phyloP scores from a whole-genome alignment of 2,888 invertebrate species.

The Synergus umbraculus region DNA sequence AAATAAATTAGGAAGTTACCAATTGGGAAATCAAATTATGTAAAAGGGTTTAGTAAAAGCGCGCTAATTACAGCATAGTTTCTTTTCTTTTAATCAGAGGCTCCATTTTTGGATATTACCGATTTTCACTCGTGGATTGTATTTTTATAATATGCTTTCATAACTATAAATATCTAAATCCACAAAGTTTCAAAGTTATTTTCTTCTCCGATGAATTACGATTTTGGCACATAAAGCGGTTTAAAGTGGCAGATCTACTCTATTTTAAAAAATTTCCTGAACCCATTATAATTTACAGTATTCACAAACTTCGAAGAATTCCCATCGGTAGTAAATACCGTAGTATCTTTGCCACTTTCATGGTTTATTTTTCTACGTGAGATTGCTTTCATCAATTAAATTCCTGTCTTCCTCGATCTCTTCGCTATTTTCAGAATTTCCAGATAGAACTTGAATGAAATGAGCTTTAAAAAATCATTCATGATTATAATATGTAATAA shows the following conservation, averaged over 20 bases:
- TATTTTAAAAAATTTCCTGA: neutral
- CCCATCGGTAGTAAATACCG: neutral
- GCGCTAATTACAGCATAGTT: neutral
- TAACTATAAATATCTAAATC: constrained; percentile 23
- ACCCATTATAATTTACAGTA: neutral
- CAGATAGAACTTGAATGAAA: neutral
- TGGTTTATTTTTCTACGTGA: constrained; percentile 1
- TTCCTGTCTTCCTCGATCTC: neutral
- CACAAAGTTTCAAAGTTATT: neutral
- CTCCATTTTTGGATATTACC: neutral
- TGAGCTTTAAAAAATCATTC: neutral
- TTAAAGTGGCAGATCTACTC: neutral
- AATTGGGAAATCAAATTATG: neutral
- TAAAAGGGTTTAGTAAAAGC: no score
- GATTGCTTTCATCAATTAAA: neutral
- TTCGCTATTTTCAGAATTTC: neutral
- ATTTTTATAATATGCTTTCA: constrained; percentile 19
- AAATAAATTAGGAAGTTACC: neutral
- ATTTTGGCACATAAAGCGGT: constrained; percentile 7
- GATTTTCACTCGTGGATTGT: neutral
- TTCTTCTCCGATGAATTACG: neutral
- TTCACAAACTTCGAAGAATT: no score
- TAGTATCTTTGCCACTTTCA: neutral
- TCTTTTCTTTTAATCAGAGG: neutral
- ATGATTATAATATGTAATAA: no score